Conservation (phyloP, 1,140 invertebrate species). For the Asobara japonica region DNA sequence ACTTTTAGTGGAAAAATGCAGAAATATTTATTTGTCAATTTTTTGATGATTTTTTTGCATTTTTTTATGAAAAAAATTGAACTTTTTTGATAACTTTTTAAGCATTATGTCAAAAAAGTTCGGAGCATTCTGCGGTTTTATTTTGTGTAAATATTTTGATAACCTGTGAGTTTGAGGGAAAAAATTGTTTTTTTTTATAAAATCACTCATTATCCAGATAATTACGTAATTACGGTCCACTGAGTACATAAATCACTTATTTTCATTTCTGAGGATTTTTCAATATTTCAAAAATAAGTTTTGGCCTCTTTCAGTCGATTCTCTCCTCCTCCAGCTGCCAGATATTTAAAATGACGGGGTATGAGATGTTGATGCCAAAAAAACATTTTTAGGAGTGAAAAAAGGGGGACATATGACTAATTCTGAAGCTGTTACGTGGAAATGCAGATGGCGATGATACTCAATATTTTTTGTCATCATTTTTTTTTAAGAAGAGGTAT, state of each 20-base stretch:
- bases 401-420: constrained; percentile 10
- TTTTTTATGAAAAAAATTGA: too few relatives aligned
- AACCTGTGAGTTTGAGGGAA: too few relatives aligned
- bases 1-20: too few relatives aligned
- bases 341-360: not conserved
- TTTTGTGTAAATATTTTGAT: not conserved
- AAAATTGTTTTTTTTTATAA: not conserved
- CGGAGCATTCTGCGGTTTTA: not conserved
- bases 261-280: not conserved
- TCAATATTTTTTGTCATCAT: not conserved
- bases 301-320: constrained; percentile 15
- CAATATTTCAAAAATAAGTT: not conserved
- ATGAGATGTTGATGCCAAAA: constrained; percentile 11
- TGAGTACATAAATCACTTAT: not conserved
- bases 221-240: not conserved
- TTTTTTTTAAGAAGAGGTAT: too few relatives aligned
- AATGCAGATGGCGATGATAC: constrained; percentile 3
- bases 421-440: constrained; percentile 5
- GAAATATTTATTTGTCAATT: too few relatives aligned
- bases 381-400: not conserved
- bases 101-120: too few relatives aligned
- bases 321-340: not conserved
- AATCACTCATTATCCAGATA: not conserved
- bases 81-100: too few relatives aligned
- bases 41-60: too few relatives aligned